Evolutionary conservation across 2,113 vertebrate genomes (phyloP), one percentile per base, ranked within the genome.

Genomic region (Pelobates fuscus): DNA sequence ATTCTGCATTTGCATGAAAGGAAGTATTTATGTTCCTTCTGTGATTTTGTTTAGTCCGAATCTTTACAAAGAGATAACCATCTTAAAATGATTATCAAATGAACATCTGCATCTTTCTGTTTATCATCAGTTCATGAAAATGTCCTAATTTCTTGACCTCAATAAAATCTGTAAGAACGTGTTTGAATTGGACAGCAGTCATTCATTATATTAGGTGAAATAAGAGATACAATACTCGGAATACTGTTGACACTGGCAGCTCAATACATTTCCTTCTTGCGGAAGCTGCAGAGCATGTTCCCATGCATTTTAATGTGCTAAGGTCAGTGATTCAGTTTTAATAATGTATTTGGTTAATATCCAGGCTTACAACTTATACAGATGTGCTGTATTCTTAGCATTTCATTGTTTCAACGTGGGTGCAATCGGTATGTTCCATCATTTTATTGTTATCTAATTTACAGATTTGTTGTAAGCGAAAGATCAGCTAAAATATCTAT

Each of bases 181-280:
- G 69, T 71, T 71, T 60, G 11, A 71, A 44, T 60, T 71, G 69
- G 57, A 71, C 21, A 25, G 26, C 20, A 62, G 3, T 61, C 6
- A 18, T 29, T 71, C 60, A 49, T 71, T 71, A 71, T 71, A 30
- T 29, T 30, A 62, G 41, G 23, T 71, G 70, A 62, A 62, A 71
- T 46, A 49, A 29, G 58, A 62, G 58, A 61, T 71, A 61, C 25
- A 4, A 30, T 49, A 71, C 46, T 71, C 43, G 1, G 23, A 26
- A 62, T 71, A 62, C 49, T 62, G 58, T 62, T 71, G 41, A 71
- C 69, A 46, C 58, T 62, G 70, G 70, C 58, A 62, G 44, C 58
- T 49, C 41, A 61, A 23, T 29, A 12, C n/a, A 62, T 71, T 62
- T 71, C 25, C 43, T 23, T 49, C 21, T 71, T 62, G 26, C 7